Evolutionary conservation across 2,113 vertebrate genomes (phyloP).

Genomic region (Brachyhypopomus occidentalis): DNA sequence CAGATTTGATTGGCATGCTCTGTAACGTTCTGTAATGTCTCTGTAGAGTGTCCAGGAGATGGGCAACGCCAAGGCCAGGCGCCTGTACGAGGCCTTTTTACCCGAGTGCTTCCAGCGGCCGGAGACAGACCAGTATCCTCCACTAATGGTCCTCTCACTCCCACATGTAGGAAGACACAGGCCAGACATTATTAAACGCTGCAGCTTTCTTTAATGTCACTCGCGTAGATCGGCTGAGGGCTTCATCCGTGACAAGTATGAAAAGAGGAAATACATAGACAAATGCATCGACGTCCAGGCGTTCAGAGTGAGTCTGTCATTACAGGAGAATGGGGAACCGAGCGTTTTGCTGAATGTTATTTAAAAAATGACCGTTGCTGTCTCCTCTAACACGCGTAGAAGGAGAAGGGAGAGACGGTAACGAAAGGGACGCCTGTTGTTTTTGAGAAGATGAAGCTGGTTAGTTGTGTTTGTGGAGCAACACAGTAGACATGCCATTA

Average conservation of each 20-base stretch:
- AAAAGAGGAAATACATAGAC: slow-evolving; percentile 98
- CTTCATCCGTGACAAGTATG: slow-evolving; percentile 98
- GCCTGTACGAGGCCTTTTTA: slow-evolving; percentile 93
- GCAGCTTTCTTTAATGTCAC: slow-evolving; percentile 70
- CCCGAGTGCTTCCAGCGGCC: slow-evolving; percentile 93
- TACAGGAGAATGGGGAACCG: neutral
- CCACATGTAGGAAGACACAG: neutral
- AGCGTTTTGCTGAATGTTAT: neutral
- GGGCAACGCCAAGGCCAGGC: slow-evolving; percentile 94
- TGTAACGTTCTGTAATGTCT: neutral
- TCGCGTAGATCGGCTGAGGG: slow-evolving; percentile 83
- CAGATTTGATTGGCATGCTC: neutral
- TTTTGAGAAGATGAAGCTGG: slow-evolving; percentile 98
- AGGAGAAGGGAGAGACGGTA: slow-evolving; percentile 86
- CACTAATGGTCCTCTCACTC: neutral
- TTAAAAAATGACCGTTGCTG: neutral
- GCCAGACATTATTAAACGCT: neutral
- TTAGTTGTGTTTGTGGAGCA: slow-evolving; percentile 59
- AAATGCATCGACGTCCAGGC: slow-evolving; percentile 88
- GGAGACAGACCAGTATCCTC: slow-evolving; percentile 91
- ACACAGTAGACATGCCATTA: slow-evolving; percentile 11
- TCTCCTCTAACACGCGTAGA: slow-evolving; percentile 70
- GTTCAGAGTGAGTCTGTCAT: slow-evolving; percentile 80
- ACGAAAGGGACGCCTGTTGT: slow-evolving; percentile 86
- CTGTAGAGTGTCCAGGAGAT: slow-evolving; percentile 95